Percentiles rank a stretch among this genome's conserved stretches.
Conservation (phyloP, 2,797 vertebrate genomes). For the Acrocephalus scirpaceus region DNA sequence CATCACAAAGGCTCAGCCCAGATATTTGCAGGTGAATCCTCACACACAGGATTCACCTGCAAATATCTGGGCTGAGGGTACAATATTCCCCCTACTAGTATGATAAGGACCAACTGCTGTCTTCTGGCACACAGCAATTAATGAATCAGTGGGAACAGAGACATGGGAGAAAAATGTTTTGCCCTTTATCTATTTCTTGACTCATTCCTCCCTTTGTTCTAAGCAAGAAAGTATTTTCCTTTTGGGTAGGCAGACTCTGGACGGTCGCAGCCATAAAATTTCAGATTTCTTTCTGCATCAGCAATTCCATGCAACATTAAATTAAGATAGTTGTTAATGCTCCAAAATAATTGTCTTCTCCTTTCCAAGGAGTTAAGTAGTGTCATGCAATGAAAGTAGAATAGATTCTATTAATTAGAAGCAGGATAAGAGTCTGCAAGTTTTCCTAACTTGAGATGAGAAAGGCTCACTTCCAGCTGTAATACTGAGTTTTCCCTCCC, state of each 20-base stretch:
- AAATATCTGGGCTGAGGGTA: neutral
- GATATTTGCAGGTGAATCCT: too few relatives aligned
- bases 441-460: neutral
- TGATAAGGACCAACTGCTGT: neutral
- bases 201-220: neutral
- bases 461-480: neutral
- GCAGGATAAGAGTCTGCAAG: constrained; percentile 30
- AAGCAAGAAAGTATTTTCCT: neutral
- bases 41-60: neutral
- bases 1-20: neutral
- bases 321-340: constrained; percentile 62
- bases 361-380: constrained; percentile 68
- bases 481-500: neutral
- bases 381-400: constrained; percentile 56
- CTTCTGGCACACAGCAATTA: neutral
- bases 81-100: neutral
- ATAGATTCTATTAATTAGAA: constrained; percentile 69
- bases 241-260: neutral
- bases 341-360: constrained; percentile 63
- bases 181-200: neutral
- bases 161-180: neutral
- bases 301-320: constrained; percentile 61
- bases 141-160: neutral
- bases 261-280: neutral
- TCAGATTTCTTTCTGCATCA: constrained; percentile 12